Evolutionary conservation across 2,113 vertebrate genomes (phyloP).

Genomic region (Leiothrix lutea): DNA sequence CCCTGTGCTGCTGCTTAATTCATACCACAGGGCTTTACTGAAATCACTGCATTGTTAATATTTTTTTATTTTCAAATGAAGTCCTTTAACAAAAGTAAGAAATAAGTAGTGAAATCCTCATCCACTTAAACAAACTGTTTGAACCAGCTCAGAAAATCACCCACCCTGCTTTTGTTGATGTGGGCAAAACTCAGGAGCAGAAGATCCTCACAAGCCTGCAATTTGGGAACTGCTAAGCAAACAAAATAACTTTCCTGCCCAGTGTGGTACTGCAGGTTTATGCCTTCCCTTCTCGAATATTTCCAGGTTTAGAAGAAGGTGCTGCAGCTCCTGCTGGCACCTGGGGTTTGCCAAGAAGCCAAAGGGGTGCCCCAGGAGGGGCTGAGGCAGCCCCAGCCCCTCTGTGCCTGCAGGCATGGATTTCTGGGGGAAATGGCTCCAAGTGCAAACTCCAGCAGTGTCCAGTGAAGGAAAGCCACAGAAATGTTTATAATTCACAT

Average conservation of each 20-base stretch:
- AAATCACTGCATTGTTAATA: background rate
- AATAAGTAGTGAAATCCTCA: background rate
- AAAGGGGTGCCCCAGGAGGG: background rate
- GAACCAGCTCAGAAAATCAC: background rate
- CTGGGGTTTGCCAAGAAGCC: rapidly evolving
- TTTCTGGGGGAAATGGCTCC: background rate
- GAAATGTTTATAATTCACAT: background rate
- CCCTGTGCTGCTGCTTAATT: background rate
- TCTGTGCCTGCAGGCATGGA: background rate
- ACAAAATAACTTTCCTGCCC: background rate
- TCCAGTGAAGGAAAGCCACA: background rate
- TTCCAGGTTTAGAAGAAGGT: background rate
- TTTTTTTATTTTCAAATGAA: background rate
- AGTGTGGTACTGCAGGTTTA: background rate
- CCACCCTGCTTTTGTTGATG: rapidly evolving
- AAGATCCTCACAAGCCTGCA: background rate
- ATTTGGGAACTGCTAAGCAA: background rate
- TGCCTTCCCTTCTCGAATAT: background rate
- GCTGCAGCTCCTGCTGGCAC: background rate
- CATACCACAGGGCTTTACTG: background rate
- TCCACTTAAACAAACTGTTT: background rate
- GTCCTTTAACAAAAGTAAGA: background rate
- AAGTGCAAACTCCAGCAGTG: background rate
- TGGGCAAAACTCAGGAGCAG: background rate
- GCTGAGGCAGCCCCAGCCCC: background rate